Evolutionary conservation across 2,888 invertebrate genomes (phyloP), one percentile per base, ranked within the genome.

Genomic region (Erebia epiphron): DNA sequence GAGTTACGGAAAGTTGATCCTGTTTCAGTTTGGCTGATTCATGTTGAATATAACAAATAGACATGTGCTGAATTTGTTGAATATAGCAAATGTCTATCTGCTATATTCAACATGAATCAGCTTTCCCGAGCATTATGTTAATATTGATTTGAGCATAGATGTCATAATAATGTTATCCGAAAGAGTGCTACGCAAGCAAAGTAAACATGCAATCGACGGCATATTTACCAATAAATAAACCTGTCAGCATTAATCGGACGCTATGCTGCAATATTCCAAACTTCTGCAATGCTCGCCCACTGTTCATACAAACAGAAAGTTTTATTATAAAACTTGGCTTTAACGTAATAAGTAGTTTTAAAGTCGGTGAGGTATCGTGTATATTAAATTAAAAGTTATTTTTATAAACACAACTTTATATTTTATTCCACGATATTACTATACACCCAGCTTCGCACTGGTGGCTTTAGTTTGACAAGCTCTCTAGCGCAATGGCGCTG

Each of bases 301-400:
- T 84, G 85, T 84, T 84, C 80, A 72, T 79, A 77, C 78, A 82
- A 78, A 79, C 81, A 79, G 78, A 73, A 88, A 88, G 79, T 89
- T 86, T 77, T 78, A 80, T 82, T 79, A 82, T 85, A 83, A 86
- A 88, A 86, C 84, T 86, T 86, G 82, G 84, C 83, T 85, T 84
- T 61, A 65, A 61, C 61, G 67, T 46, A 46, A 65, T 65, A 35
- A 35, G 26, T 26, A 62, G 64, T 73, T 68, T 73, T 70, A 41
- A 72, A 72, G 63, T 50, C 18, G 41, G 60, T 21, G 56, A 69
- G 50, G 67, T 69, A 67, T 52, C 62, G 57, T 66, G 26, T 21
- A 26, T 50, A 41, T 61, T 61, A 61, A 46, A 16, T 35, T 58
- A 58, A 58, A 58, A 35, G 13, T 58, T 35, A 58, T 58, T 58